These are phyloP conservation scores for Latrodectus hesperus DNA, from an alignment of 2,888 invertebrate genomes.

Conservation along the genomic window DNA sequence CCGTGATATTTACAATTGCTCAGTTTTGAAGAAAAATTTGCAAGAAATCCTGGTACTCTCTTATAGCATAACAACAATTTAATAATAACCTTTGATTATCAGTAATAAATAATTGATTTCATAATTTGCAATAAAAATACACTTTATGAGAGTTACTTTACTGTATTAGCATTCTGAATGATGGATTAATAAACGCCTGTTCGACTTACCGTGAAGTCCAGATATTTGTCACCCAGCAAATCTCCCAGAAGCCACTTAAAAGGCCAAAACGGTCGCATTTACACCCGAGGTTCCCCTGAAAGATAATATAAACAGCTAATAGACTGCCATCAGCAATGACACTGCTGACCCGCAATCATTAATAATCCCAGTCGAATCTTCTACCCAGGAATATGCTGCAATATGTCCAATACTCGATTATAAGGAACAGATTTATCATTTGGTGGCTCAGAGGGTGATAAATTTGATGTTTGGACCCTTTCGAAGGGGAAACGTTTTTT, in stretches of 20 bases:
- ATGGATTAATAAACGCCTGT: not conserved
- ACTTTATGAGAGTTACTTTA: too few species aligned
- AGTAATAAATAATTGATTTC: too few species aligned
- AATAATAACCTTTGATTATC: too few species aligned
- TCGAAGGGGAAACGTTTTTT: slow-evolving; percentile 44
- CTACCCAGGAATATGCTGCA: slow-evolving; percentile 53
- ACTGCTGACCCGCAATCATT: slow-evolving; percentile 66
- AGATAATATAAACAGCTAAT: slow-evolving; percentile 69
- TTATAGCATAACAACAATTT: too few species aligned
- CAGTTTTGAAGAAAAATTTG: too few species aligned
- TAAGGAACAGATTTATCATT: slow-evolving; percentile 67
- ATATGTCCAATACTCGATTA: slow-evolving; percentile 66
- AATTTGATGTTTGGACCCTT: slow-evolving; percentile 61
- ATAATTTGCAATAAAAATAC: too few species aligned
- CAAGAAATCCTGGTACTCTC: too few species aligned
- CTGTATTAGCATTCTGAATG: not conserved
- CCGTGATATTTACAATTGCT: too few species aligned
- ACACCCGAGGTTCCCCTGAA: slow-evolving; percentile 64
- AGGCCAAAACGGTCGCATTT: slow-evolving; percentile 61
- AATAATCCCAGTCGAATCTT: slow-evolving; percentile 62
- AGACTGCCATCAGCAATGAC: slow-evolving; percentile 65
- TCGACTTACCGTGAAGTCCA: slow-evolving; percentile 22
- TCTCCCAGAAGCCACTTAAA: slow-evolving; percentile 54
- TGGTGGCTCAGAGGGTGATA: slow-evolving; percentile 48
- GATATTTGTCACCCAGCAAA: slow-evolving; percentile 55